These are phyloP conservation scores for Ptilonorhynchus violaceus DNA, from an alignment of 2,113 vertebrate genomes.

Conservation along the genomic window DNA sequence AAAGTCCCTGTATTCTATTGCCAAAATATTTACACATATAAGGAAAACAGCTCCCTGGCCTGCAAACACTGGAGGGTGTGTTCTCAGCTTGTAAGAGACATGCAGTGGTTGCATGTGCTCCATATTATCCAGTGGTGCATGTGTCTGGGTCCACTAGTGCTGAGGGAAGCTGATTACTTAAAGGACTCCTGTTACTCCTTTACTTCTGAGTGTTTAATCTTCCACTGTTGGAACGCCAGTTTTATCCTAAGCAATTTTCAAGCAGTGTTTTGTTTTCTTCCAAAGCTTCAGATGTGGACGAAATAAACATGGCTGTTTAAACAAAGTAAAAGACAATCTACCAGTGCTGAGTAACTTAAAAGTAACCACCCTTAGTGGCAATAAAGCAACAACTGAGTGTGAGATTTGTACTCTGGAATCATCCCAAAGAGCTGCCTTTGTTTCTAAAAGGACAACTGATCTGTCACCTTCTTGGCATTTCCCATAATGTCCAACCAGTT, in stretches of 20 bases:
- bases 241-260: background rate
- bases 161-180: background rate
- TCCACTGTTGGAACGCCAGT: background rate
- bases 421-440: background rate
- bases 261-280: background rate
- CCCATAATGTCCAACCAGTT: background rate
- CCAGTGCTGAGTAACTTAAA: background rate
- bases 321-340: background rate
- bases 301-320: background rate
- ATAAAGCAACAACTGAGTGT: background rate
- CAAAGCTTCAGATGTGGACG: background rate
- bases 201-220: background rate
- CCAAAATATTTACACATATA: background rate
- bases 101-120: background rate
- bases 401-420: background rate
- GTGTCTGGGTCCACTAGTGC: too few relatives aligned
- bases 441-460: background rate
- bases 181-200: background rate
- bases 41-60: background rate
- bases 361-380: background rate
- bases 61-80: background rate
- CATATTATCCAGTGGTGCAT: accelerated
- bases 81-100: background rate
- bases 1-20: background rate
- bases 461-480: background rate